Percentiles rank a stretch among this genome's conserved stretches.
Conservation (phyloP, 2,888 invertebrate genomes). For the Achlya flavicornis region DNA sequence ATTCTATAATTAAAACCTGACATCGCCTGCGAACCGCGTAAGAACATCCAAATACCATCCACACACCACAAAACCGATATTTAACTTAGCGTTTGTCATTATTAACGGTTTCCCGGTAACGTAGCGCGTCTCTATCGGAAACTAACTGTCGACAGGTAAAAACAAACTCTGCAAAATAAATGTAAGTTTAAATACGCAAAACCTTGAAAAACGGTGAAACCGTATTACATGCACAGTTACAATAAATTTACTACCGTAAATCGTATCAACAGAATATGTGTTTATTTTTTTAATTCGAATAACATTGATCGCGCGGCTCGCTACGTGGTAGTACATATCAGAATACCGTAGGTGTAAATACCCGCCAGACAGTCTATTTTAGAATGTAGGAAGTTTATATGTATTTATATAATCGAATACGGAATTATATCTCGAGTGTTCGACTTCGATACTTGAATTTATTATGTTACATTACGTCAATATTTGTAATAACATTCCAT, state of each 20-base stretch:
- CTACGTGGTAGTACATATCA: constrained; percentile 43
- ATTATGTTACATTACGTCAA: constrained; percentile 14
- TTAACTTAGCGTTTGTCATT: not conserved
- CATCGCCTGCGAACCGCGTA: no score
- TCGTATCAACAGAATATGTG: constrained; percentile 57
- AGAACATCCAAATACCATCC: no score
- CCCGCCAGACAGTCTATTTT: constrained; percentile 43
- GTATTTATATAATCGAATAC: constrained; percentile 48
- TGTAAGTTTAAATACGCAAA: constrained; percentile 36
- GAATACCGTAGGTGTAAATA: constrained; percentile 24
- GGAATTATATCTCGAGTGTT: constrained; percentile 16
- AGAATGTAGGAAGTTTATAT: constrained; percentile 49
- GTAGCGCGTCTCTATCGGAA: not conserved
- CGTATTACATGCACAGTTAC: constrained; percentile 49
- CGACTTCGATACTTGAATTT: constrained; percentile 9
- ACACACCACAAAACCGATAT: no score
- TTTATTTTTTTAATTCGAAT: constrained; percentile 65
- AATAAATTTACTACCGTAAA: constrained; percentile 73
- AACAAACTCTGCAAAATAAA: constrained; percentile 19
- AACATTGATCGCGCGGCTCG: constrained; percentile 54
- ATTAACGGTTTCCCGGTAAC: not conserved
- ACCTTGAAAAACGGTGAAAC: constrained; percentile 43
- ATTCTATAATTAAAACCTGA: no score
- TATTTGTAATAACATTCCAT: constrained; percentile 13
- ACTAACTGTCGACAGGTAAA: constrained; percentile 3